Evolutionary conservation across 37 sponge, comb jelly and placozoan genomes (phyloP), one percentile per base, ranked within the genome.

Genomic region (Crambe crambe): DNA sequence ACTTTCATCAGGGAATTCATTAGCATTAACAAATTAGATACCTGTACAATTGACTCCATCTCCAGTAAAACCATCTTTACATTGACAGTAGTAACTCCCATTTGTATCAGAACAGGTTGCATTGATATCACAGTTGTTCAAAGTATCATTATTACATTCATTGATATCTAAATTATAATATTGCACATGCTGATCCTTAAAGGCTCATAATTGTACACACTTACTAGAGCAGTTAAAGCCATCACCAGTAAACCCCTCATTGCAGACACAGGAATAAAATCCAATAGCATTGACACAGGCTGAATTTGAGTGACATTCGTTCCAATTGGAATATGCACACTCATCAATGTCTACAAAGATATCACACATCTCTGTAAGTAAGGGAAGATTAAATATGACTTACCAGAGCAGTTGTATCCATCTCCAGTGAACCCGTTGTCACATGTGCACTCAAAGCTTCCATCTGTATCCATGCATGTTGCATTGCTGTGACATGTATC

Each of bases 361-460:
- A n/a, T n/a, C n/a, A n/a, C n/a, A n/a, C n/a, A n/a, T n/a, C n/a
- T n/a, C n/a, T n/a, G n/a, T n/a, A n/a, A n/a, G n/a, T n/a, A n/a
- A n/a, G n/a, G n/a, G n/a, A n/a, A n/a, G n/a, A n/a, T n/a, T n/a
- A n/a, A n/a, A n/a, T n/a, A n/a, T n/a, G 51, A 47, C 51, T 47
- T 15, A 47, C 51, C 51, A 15, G 51, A 15, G 51, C 80, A 68
- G 12, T 29, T 56, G 20, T 21, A 30, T 65, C 79, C 79, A 32
- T 32, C 41, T 43, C 68, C 68, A 66, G 8, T 22, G 59, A 36
- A 84, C 37, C 85, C 85, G 30, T 27, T 25, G 26, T 69, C 1
- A 57, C 85, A 84, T 25, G 77, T 36, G 42, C 85, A 84, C 43
- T 15, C 32, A 56, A 23, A 61, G 25, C 63, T 61, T 20, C 63